These are phyloP conservation scores for Hydropsyche betteni DNA, from an alignment of 2,888 invertebrate species.

Conservation along the genomic window DNA sequence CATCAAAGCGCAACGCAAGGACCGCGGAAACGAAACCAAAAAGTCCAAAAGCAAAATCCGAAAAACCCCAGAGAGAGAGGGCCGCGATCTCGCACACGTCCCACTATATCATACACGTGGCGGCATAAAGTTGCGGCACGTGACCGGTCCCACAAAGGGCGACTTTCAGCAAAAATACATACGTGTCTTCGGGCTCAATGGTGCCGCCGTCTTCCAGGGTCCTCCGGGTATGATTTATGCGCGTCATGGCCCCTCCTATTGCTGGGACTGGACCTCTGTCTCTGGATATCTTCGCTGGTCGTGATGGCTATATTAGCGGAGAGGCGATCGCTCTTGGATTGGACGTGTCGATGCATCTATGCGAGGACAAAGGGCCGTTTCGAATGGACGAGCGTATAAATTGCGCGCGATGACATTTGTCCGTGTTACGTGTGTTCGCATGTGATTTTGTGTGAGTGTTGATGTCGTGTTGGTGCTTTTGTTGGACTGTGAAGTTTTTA, in stretches of 20 bases:
- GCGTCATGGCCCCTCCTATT: background rate
- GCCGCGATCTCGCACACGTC: slow-evolving; percentile 7
- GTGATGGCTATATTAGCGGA: background rate
- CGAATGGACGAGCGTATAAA: background rate
- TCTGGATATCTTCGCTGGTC: background rate
- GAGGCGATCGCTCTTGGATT: background rate
- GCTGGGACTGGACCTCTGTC: too few relatives aligned
- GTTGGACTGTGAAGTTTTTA: too few relatives aligned
- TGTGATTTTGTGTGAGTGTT: too few relatives aligned
- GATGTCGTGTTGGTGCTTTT: too few relatives aligned
- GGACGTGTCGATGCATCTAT: slow-evolving; percentile 11
- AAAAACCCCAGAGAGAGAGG: background rate
- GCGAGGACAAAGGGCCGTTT: slow-evolving; percentile 1
- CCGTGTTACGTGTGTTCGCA: too few relatives aligned
- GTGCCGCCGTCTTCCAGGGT: background rate
- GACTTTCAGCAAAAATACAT: background rate
- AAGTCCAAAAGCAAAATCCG: background rate
- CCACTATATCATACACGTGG: slow-evolving; percentile 26
- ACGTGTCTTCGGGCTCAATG: slow-evolving; percentile 2
- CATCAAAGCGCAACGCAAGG: background rate
- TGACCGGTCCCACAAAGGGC: slow-evolving; percentile 21
- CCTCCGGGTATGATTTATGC: slow-evolving; percentile 2
- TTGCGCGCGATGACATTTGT: too few relatives aligned
- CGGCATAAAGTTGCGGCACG: slow-evolving; percentile 25
- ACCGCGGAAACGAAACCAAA: background rate